Evolutionary conservation across 2,888 invertebrate genomes (phyloP).

Genomic region (Esperia sulphurella): DNA sequence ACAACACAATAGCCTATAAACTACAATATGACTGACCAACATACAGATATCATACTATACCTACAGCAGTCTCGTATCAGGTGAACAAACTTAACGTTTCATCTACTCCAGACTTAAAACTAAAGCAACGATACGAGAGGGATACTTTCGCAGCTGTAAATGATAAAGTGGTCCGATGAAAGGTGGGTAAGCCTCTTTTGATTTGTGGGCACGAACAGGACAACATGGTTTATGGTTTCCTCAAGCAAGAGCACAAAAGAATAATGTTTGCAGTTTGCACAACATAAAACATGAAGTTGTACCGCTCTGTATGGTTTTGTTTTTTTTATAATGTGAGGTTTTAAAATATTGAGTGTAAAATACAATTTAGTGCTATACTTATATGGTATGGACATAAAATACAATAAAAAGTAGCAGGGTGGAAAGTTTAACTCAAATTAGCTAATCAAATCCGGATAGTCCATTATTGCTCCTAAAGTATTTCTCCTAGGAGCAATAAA

Average conservation of each 20-base stretch:
- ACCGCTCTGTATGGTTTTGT: neutral
- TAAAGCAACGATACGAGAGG: constrained; percentile 12
- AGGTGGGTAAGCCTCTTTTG: constrained; percentile 58
- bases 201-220: constrained; percentile 61
- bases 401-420: too few species aligned
- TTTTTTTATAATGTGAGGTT: neutral
- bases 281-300: constrained; percentile 19
- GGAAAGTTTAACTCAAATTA: too few species aligned
- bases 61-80: constrained; percentile 34
- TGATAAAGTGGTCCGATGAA: constrained; percentile 28
- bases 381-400: too few species aligned
- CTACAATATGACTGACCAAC: constrained; percentile 52
- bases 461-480: too few species aligned
- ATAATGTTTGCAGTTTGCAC: constrained; percentile 30
- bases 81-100: constrained; percentile 14
- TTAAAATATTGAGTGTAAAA: neutral
- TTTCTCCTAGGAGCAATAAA: too few species aligned
- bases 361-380: neutral
- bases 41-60: constrained; percentile 28
- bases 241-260: constrained; percentile 47
- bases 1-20: constrained; percentile 56
- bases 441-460: too few species aligned
- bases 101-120: constrained; percentile 11
- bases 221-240: constrained; percentile 66
- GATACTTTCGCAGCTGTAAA: constrained; percentile 11